Evolutionary conservation across 2,888 invertebrate genomes (phyloP).

Genomic region (Yponomeuta evonymella): DNA sequence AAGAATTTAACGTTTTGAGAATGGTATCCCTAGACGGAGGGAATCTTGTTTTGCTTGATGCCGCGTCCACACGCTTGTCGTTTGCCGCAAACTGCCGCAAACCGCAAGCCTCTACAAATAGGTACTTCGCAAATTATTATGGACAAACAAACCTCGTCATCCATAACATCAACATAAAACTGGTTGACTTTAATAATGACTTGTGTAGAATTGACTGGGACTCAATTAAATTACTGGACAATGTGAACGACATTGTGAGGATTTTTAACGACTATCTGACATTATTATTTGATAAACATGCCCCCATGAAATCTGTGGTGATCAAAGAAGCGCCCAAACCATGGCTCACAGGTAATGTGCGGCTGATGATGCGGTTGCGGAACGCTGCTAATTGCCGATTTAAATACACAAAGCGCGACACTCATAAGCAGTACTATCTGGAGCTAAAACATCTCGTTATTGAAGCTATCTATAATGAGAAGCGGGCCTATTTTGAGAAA

Average conservation of each 20-base stretch:
- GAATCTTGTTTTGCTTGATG: no score
- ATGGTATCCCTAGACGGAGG: no score
- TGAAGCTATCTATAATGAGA: background rate
- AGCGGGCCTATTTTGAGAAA: conserved; percentile 7
- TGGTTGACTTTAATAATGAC: background rate
- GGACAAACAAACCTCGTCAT: no score
- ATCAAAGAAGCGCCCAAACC: conserved; percentile 5
- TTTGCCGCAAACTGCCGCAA: no score
- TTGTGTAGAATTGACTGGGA: background rate
- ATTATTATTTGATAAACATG: conserved; percentile 5
- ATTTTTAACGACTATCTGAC: background rate
- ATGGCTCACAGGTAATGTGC: conserved; percentile 6
- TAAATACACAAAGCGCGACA: background rate
- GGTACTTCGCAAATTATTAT: no score
- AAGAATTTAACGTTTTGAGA: no score
- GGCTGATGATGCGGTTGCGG: conserved; percentile 5
- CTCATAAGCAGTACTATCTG: background rate
- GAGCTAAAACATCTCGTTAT: background rate
- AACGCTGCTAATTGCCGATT: background rate
- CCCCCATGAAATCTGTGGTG: background rate
- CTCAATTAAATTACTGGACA: background rate
- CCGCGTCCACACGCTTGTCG: no score
- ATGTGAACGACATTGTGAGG: conserved; percentile 1
- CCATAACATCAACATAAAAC: no score
- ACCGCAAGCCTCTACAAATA: no score